Evolutionary conservation across 2,113 vertebrate species (phyloP).

Genomic region (Gasterosteus aculeatus): DNA sequence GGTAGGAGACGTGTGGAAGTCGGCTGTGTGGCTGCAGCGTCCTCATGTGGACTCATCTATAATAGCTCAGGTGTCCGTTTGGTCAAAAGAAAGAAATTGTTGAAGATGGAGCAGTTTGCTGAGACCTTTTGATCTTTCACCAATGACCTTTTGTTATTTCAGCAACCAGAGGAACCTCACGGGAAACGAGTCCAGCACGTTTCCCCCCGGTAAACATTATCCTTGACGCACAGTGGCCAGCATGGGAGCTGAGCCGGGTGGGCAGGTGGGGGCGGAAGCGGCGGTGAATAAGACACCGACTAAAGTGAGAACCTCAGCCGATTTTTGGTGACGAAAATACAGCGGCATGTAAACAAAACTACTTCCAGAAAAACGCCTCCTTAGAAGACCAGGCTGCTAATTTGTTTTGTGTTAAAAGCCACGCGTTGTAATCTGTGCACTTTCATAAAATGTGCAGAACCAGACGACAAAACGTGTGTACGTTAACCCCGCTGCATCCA

Average conservation of each 20-base stretch:
- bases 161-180: constrained; percentile 81
- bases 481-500: not conserved
- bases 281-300: not conserved
- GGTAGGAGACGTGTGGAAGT: not conserved
- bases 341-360: not conserved
- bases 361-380: not conserved
- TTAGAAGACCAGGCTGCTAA: not conserved
- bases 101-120: constrained; percentile 53
- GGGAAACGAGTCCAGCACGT: constrained; percentile 85
- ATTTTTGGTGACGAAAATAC: constrained; percentile 11
- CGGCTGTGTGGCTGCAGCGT: not conserved
- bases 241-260: constrained; percentile 65
- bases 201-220: constrained; percentile 83
- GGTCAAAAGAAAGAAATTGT: not conserved
- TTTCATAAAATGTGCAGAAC: constrained; percentile 54
- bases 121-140: constrained; percentile 77
- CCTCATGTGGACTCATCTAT: constrained; percentile 2
- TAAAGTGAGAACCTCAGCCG: not conserved
- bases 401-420: not conserved
- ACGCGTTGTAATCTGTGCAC: not conserved
- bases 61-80: constrained; percentile 7
- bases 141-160: constrained; percentile 84
- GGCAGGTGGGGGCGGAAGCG: constrained; percentile 39
- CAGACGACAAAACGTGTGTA: not conserved
- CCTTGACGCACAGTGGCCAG: constrained; percentile 82